Evolutionary conservation across 2,113 vertebrate genomes (phyloP).

Genomic region (Benitochromis conjunctus): DNA sequence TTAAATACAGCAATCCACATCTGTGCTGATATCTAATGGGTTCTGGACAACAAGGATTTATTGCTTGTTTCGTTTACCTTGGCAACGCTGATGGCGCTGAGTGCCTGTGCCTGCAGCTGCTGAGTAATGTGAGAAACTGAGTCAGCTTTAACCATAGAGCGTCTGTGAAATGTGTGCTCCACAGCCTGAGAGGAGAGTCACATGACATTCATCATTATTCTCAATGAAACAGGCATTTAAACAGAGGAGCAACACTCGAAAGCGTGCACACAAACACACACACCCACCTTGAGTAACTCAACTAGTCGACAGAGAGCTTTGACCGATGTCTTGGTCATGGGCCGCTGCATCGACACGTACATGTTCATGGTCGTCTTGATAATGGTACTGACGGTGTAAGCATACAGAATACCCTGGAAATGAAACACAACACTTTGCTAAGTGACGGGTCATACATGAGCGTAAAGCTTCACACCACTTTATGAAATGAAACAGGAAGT

Average conservation of each 20-base stretch:
- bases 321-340: slow-evolving; percentile 97
- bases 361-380: slow-evolving; percentile 98
- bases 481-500: background rate
- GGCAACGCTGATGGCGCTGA: slow-evolving; percentile 83
- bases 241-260: background rate
- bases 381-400: slow-evolving; percentile 91
- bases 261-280: background rate
- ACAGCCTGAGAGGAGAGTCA: slow-evolving; percentile 78
- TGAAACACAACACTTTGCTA: background rate
- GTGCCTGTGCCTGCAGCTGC: slow-evolving; percentile 92
- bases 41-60: background rate
- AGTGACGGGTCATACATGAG: background rate
- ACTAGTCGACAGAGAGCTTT: slow-evolving; percentile 93
- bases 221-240: background rate
- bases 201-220: background rate
- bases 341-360: slow-evolving; percentile 95
- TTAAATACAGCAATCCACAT: background rate
- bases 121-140: slow-evolving; percentile 93
- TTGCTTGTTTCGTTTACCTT: slow-evolving; percentile 77
- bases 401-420: slow-evolving; percentile 91
- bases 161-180: slow-evolving; percentile 90
- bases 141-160: slow-evolving; percentile 93
- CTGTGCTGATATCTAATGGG: background rate
- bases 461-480: background rate
- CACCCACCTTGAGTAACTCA: slow-evolving; percentile 89